Evolutionary conservation across 2,888 invertebrate species (phyloP).

Genomic region (Agriopis marginaria): DNA sequence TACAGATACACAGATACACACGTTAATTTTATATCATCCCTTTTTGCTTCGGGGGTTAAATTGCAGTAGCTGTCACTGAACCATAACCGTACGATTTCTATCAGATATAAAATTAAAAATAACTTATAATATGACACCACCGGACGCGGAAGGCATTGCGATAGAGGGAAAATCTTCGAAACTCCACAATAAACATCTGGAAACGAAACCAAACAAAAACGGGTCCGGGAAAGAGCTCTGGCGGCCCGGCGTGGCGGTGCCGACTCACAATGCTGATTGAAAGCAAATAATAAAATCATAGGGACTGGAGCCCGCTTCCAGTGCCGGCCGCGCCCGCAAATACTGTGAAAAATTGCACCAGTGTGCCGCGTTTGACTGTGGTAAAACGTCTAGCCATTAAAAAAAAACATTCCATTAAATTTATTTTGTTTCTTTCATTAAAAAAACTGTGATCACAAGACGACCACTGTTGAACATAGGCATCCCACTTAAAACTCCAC

Average conservation of each 20-base stretch:
- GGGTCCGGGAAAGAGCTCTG: constrained; percentile 61
- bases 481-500: too few species aligned
- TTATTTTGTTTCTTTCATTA: too few species aligned
- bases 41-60: too few species aligned
- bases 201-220: constrained; percentile 85
- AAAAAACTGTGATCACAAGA: too few species aligned
- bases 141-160: constrained; percentile 34
- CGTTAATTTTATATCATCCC: too few species aligned
- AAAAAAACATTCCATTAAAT: too few species aligned
- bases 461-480: too few species aligned
- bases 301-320: constrained; percentile 61
- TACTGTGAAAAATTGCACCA: constrained; percentile 81
- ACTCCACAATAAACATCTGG: constrained; percentile 80
- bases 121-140: constrained; percentile 38
- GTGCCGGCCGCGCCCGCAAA: constrained; percentile 67
- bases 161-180: constrained; percentile 70
- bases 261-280: constrained; percentile 84
- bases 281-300: constrained; percentile 86
- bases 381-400: too few species aligned
- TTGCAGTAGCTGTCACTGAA: neutral
- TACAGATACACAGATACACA: too few species aligned
- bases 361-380: neutral
- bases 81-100: neutral
- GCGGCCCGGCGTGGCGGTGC: constrained; percentile 52
- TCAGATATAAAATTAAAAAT: neutral